Evolutionary conservation across 23 tunicate species (phyloP), one percentile per base, ranked within the genome.

Genomic region (Ciona savignyi): DNA sequence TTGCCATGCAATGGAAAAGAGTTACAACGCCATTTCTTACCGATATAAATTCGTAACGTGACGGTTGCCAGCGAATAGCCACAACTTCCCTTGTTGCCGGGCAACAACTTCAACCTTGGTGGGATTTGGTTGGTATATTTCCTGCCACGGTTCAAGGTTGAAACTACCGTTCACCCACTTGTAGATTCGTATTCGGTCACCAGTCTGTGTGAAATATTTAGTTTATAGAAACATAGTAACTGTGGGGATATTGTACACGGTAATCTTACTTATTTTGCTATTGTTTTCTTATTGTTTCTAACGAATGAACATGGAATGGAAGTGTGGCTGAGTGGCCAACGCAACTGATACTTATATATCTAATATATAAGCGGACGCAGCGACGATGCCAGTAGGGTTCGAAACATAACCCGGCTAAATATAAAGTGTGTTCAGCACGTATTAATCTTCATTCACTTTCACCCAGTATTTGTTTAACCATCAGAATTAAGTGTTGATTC

Each of bases 31-130:
- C 60, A 33, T 32, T 23, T 68, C 79, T 67, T 33, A 86, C 93
- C 81, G 67, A 68, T 67, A 86, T 35, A 86, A n/a, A 2, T 74
- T 33, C 3, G 70, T 73, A 23, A 66, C 49, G 65, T 70, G 51
- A 33, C 32, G 71, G 61, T 85, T 85, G 28, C 78, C 86, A 29
- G 77, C 82, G 63, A 81, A 20, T 25, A 87, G 60, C 86, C 79
- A 63, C 33, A 81, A 25, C 4, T 64, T 65, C 6, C 77, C 68
- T 25, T 62, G 56, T 70, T 34, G 35, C 32, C 64, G 30, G 20
- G 83, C 62, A 23, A 76, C 51, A 56, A 77, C 78, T 66, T 87
- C 86, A 4, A 81, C 79, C 42, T 48, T 30, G 11, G 34, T 25
- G 27, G 95, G 95, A 2, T 72, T 63, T 4, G 27, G 6, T 26